Evolutionary conservation across 2,888 invertebrate species (phyloP), one percentile per base, ranked within the genome.

Genomic region (Drosophila monieri): DNA sequence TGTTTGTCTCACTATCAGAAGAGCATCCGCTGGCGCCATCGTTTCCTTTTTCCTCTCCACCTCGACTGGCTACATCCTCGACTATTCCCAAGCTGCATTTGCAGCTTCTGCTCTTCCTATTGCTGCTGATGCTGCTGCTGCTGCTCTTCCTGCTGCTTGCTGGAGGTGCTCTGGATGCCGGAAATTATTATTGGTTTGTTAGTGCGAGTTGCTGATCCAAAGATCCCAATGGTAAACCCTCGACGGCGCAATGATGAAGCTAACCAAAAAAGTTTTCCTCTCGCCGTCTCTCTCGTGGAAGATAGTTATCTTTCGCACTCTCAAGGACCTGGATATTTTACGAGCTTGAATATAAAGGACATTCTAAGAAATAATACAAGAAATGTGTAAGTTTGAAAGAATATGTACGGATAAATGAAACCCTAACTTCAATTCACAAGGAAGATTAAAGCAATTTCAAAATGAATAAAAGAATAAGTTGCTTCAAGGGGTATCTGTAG

Each of bases 151-250:
- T 75, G 76, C 78, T 60, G 65, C 27, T 8, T 23, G 65, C 27
- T 10, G 57, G 57, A 62, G 62, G 43, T 51, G 62, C 64, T 62
- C 23, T 18, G 23, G 62, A 37, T 60, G 73, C 69, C 67, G 85
- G 74, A 84, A 83, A 84, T 85, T 85, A 85, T 84, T 84, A 84
- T 84, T 84, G 86, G 86, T 84, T 84, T 85, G 76, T 77, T 69
- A 69, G 69, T 49, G 53, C 55, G 73, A 76, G 72, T 60, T 67
- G 79, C 65, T 71, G 72, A 73, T 74, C 68, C 78, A 57, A 76
- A 66, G 70, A 75, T 84, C 83, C 86, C 83, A 76, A 71, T 62
- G 80, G 85, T 80, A 85, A 85, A 83, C 75, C 80, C 78, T 78
- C 74, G 68, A 69, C 71, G 71, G 78, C 76, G 62, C 84, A 75